These are phyloP conservation scores for Macrosteles quadrilineatus DNA, from an alignment of 1,140 invertebrate species.

Conservation along the genomic window DNA sequence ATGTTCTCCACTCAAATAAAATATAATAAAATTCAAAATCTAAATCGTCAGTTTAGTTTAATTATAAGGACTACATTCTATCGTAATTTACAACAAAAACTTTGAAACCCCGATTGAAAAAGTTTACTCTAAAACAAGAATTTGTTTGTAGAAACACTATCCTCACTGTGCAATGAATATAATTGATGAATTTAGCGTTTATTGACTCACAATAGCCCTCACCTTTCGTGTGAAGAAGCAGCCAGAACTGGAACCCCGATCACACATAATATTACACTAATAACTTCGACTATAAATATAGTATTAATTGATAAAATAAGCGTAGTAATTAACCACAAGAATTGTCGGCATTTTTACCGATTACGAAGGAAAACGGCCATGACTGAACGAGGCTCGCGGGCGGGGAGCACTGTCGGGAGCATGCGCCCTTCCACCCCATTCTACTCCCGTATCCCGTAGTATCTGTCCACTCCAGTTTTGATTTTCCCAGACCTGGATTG, in stretches of 20 bases:
- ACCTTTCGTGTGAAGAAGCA: slow-evolving; percentile 45
- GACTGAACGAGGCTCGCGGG: slow-evolving; percentile 25
- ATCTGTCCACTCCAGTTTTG: slow-evolving; percentile 19
- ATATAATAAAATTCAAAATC: too few relatives aligned
- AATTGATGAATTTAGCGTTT: background rate
- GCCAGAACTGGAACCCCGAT: slow-evolving; percentile 41
- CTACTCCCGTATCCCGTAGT: slow-evolving; percentile 20
- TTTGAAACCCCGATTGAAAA: too few relatives aligned
- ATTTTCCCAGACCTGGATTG: slow-evolving; percentile 31
- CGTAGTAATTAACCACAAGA: background rate
- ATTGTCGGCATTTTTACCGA: slow-evolving; percentile 24
- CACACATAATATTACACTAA: slow-evolving; percentile 38
- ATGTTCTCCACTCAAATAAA: too few relatives aligned
- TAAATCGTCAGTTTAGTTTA: too few relatives aligned
- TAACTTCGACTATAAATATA: background rate
- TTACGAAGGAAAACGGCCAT: slow-evolving; percentile 26
- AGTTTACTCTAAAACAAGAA: too few relatives aligned
- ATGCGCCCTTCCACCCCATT: slow-evolving; percentile 9
- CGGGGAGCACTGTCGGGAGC: slow-evolving; percentile 11
- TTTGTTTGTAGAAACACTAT: too few relatives aligned
- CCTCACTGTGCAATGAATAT: too few relatives aligned
- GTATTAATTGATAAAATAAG: background rate
- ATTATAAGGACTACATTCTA: too few relatives aligned
- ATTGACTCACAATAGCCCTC: slow-evolving; percentile 24
- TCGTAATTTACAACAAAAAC: too few relatives aligned